Base-by-base conservation (phyloP, 1,140 invertebrate genomes). In the Ptiloglossa arizonensis region DNA sequence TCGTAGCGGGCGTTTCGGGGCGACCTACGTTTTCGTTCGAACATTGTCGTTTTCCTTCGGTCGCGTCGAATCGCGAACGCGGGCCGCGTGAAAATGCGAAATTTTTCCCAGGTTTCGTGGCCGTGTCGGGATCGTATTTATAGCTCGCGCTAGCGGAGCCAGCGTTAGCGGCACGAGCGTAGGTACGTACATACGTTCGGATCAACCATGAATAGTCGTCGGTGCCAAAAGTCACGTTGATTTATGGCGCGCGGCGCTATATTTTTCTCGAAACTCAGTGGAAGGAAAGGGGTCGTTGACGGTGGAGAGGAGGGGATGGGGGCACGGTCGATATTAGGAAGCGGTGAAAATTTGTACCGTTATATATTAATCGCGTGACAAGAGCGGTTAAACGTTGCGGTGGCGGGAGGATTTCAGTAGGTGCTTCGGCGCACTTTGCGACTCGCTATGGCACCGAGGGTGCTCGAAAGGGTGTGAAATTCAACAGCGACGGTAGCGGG, bases 331-430 rank as follows among this genome's bases (percentile, higher is more conserved):
- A 68, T 68, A 35, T 46, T 56, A 57, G 8, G n/a, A 44, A 74
- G 41, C 13, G 24, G 17, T 9, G 54, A 69, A 68, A 76, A 69
- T 69, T 59, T 57, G 17, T 54, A 54, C 50, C 15, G 48, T 46
- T 60, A 29, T 76, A 76, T 60, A 69, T 60, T 29, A 76, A 60
- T 76, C 66, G 54, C 63, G 72, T 57, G 72, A 75, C 38, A 19
- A 8, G 5, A 15, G 8, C 5, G 17, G 24, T n/a, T 27, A 29
- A 68, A 67, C 63, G 50, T 46, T 15, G 41, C 38, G 48, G 46
- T n/a, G 6, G 19, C 15, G 46, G 35, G 19, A 0, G 17, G 6
- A 8, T 50, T 72, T n/a, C 11, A 41, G 48, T 19, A 44, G 19
- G 57, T 60, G 56, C 2, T 38, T 56, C 2, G 15, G 19, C 9